Conservation (phyloP, 2,113 vertebrate species). For the Apaloderma vittatum region DNA sequence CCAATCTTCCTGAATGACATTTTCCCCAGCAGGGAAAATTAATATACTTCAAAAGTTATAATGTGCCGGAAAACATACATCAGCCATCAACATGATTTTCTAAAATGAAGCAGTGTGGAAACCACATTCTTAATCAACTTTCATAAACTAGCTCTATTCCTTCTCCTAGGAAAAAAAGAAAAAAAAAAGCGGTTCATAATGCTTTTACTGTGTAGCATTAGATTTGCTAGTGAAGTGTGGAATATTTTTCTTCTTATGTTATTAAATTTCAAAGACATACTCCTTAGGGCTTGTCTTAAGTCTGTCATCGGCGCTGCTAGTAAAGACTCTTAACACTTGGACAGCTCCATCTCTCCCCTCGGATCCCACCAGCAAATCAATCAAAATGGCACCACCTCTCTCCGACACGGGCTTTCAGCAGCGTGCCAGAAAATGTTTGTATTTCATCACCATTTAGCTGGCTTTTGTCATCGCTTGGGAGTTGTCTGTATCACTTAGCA, state of each 20-base stretch:
- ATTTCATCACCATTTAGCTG: background rate
- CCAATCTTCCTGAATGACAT: conserved; percentile 52
- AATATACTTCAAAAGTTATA: conserved; percentile 71
- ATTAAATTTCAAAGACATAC: conserved; percentile 63
- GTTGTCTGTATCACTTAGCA: conserved; percentile 7
- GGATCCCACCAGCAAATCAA: conserved; percentile 54
- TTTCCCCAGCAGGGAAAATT: conserved; percentile 73
- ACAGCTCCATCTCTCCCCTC: conserved; percentile 23
- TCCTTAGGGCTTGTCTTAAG: conserved; percentile 58
- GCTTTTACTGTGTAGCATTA: conserved; percentile 9
- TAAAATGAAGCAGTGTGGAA: conserved; percentile 55
- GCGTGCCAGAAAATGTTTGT: background rate
- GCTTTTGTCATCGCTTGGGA: conserved; percentile 27
- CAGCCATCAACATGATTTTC: conserved; percentile 54
- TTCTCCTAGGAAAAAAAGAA: background rate
- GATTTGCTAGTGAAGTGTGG: conserved; percentile 12
- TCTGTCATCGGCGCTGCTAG: conserved; percentile 42
- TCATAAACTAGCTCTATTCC: background rate
- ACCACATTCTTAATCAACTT: conserved; percentile 68
- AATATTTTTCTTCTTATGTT: conserved; percentile 58
- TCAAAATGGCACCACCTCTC: conserved; percentile 24
- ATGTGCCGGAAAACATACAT: conserved; percentile 43
- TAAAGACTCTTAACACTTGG: conserved; percentile 47
- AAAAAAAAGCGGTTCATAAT: background rate
- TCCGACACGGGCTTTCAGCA: background rate